Evolutionary conservation across 2,797 vertebrate genomes (phyloP).

Genomic region (Pogonophryne albipinna): DNA sequence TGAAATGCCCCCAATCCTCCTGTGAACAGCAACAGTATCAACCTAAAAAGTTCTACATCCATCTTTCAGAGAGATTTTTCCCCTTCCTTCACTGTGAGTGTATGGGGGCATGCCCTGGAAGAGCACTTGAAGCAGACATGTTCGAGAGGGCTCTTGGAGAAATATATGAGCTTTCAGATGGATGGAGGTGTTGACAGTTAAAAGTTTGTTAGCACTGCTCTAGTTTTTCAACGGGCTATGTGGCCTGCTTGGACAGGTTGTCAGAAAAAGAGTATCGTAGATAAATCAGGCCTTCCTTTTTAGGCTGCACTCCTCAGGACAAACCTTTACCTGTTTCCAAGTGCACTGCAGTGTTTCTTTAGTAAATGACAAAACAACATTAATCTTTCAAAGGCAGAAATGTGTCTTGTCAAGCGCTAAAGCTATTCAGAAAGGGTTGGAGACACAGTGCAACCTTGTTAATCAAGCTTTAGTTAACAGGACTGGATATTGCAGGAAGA

Average conservation of each 20-base stretch:
- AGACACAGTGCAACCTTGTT: background rate
- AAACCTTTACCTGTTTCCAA: constrained; percentile 17
- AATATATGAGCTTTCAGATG: constrained; percentile 44
- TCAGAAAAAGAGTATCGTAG: constrained; percentile 21
- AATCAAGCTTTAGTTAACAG: constrained; percentile 7
- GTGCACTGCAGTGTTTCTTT: constrained; percentile 8
- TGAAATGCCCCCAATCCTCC: constrained; percentile 35
- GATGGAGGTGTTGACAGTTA: constrained; percentile 29
- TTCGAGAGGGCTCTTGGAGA: constrained; percentile 56
- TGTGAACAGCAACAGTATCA: constrained; percentile 24
- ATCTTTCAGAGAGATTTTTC: constrained; percentile 20
- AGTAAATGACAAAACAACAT: constrained; percentile 29
- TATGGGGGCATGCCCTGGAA: constrained; percentile 33
- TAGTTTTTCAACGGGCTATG: constrained; percentile 26
- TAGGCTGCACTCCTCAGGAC: constrained; percentile 6
- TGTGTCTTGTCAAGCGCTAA: constrained; percentile 4
- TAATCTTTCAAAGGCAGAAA: constrained; percentile 1
- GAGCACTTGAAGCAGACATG: constrained; percentile 54
- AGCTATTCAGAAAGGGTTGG: background rate
- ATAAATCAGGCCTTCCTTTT: constrained; percentile 38
- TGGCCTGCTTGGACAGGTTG: constrained; percentile 43
- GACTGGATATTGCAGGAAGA: background rate
- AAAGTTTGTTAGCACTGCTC: constrained; percentile 27
- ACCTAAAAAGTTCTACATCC: constrained; percentile 16
- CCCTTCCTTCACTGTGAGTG: constrained; percentile 11